Conservation (phyloP, 1,140 invertebrate genomes). For the Penaeus japonicus region DNA sequence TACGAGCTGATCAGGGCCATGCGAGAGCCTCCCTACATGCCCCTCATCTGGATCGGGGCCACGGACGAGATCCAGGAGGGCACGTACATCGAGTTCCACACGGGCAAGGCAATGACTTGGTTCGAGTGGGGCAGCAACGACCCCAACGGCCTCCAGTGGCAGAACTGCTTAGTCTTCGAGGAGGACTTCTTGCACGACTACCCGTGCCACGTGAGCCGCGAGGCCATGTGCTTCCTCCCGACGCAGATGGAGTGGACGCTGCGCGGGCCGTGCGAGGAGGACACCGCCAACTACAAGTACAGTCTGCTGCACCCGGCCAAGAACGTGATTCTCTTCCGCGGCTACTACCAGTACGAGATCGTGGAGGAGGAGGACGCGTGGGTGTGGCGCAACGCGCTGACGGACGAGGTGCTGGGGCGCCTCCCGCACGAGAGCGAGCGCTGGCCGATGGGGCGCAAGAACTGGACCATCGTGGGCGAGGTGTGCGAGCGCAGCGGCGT, state of each 20-base stretch:
- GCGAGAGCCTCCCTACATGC: background rate
- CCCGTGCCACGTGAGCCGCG: conserved; percentile 31
- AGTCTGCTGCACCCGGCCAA: conserved; percentile 34
- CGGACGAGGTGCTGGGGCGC: conserved; percentile 64
- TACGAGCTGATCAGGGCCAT: conserved; percentile 3
- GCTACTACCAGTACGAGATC: conserved; percentile 51
- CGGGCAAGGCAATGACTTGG: conserved; percentile 26
- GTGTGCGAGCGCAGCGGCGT: conserved; percentile 56
- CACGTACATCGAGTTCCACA: conserved; percentile 19
- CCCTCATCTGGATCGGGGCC: conserved; percentile 29
- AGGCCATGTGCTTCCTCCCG: conserved; percentile 31
- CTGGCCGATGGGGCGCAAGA: conserved; percentile 63
- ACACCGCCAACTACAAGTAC: conserved; percentile 49
- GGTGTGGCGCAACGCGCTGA: conserved; percentile 58
- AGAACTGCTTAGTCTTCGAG: conserved; percentile 36
- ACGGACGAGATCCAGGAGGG: conserved; percentile 33
- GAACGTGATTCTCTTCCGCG: conserved; percentile 19
- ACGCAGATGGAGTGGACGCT: conserved; percentile 38
- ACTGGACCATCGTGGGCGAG: conserved; percentile 66
- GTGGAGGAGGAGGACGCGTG: conserved; percentile 14
- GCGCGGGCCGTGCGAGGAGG: conserved; percentile 40
- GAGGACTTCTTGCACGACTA: conserved; percentile 32
- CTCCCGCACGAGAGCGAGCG: conserved; percentile 61
- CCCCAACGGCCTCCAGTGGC: conserved; percentile 47
- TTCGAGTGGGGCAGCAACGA: conserved; percentile 44